Evolutionary conservation across 2,797 vertebrate genomes (phyloP).

Genomic region (Oreochromis grahami): DNA sequence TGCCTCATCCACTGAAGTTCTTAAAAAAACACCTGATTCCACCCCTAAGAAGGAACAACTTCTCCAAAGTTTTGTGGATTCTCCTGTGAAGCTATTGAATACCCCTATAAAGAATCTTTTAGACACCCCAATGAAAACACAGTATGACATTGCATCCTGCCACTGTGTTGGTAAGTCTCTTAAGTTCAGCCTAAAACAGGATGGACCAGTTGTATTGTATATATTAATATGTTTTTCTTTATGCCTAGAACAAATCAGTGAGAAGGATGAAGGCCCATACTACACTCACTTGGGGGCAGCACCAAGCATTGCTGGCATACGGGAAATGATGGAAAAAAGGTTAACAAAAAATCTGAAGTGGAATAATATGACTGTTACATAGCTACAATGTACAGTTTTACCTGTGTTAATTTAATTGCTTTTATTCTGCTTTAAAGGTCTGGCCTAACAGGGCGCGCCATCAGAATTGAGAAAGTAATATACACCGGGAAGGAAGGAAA

Average conservation of each 20-base stretch:
- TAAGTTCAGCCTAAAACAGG: not conserved
- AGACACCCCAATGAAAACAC: constrained; percentile 94
- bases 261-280: constrained; percentile 99
- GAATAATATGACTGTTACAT: not conserved
- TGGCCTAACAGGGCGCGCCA: constrained; percentile 87
- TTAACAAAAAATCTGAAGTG: constrained; percentile 54
- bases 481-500: constrained; percentile 99
- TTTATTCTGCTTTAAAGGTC: constrained; percentile 75
- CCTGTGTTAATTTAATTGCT: not conserved
- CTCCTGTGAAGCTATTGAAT: constrained; percentile 91
- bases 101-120: constrained; percentile 93
- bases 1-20: constrained; percentile 26
- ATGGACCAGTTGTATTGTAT: not conserved
- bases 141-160: constrained; percentile 96
- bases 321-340: constrained; percentile 96
- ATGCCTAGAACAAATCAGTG: constrained; percentile 95
- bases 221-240: constrained; percentile 10
- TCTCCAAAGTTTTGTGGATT: constrained; percentile 90
- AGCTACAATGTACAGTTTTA: not conserved
- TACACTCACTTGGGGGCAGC: constrained; percentile 98
- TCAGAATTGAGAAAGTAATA: constrained; percentile 94
- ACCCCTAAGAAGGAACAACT: constrained; percentile 89
- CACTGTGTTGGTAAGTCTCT: constrained; percentile 93
- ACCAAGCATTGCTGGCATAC: constrained; percentile 89
- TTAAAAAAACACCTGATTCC: constrained; percentile 76